phyloP scores from a whole-genome alignment of 2,888 invertebrate species.

The Diarsia brunnea region DNA sequence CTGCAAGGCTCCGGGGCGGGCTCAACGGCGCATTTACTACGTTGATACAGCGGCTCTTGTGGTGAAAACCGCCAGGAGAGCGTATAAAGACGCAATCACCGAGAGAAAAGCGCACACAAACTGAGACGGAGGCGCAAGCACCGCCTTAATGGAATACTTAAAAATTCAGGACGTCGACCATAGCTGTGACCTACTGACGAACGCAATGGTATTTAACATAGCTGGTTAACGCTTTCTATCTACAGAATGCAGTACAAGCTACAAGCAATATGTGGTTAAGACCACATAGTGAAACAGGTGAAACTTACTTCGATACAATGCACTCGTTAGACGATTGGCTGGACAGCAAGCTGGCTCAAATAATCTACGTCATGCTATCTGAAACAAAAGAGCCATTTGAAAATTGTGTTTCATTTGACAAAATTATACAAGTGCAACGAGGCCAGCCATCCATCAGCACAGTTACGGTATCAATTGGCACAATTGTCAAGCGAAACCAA shows the following conservation, averaged over 20 bases:
- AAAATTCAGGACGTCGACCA: constrained; percentile 86
- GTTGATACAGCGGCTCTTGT: constrained; percentile 77
- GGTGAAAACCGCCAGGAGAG: constrained; percentile 81
- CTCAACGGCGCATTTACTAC: constrained; percentile 76
- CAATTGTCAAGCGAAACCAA: constrained; percentile 69
- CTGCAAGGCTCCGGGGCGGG: constrained; percentile 66
- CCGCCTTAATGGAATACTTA: constrained; percentile 85
- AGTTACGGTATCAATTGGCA: constrained; percentile 68
- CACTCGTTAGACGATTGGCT: constrained; percentile 40
- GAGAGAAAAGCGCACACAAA: constrained; percentile 84
- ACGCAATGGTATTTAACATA: constrained; percentile 69
- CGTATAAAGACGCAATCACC: constrained; percentile 89
- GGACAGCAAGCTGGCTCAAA: constrained; percentile 54
- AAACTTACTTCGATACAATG: constrained; percentile 56
- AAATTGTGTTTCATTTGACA: constrained; percentile 43
- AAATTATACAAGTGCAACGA: constrained; percentile 63
- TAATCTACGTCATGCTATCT: constrained; percentile 81
- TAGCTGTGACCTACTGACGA: constrained; percentile 81
- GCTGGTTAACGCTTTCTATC: constrained; percentile 65
- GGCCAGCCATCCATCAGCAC: constrained; percentile 66
- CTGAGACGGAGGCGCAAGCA: constrained; percentile 71
- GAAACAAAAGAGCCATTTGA: constrained; percentile 73
- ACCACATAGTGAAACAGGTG: constrained; percentile 39
- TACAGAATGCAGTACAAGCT: constrained; percentile 42
- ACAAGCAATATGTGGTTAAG: constrained; percentile 35